Percentiles rank a stretch among this genome's conserved stretches.
phyloP scores from a whole-genome alignment of 2,888 invertebrate genomes.

The Metellina segmentata region DNA sequence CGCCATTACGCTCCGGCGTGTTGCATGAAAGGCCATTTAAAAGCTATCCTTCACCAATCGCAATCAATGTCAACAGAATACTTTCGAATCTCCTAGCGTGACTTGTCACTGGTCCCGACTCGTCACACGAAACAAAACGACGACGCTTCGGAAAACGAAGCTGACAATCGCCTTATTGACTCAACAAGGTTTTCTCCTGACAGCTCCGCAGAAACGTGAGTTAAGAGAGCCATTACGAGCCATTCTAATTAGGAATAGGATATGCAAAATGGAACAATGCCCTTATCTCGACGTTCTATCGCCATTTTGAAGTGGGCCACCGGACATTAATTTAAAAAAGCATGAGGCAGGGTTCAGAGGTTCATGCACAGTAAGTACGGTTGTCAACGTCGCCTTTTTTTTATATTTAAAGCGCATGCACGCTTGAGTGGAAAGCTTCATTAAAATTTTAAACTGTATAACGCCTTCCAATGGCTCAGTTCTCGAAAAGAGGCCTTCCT shows the following conservation, averaged over 20 bases:
- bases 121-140: too few relatives aligned
- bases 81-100: conserved; percentile 27
- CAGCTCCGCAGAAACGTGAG: conserved; percentile 38
- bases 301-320: conserved; percentile 21
- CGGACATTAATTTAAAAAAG: conserved; percentile 28
- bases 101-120: conserved; percentile 1
- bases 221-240: conserved; percentile 29
- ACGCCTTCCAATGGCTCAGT: too few relatives aligned
- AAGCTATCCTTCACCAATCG: conserved; percentile 15
- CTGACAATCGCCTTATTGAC: too few relatives aligned
- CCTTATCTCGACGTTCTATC: conserved; percentile 44
- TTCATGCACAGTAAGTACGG: background rate
- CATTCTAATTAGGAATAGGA: conserved; percentile 34
- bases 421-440: background rate
- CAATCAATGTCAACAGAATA: conserved; percentile 38
- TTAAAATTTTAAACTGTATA: too few relatives aligned
- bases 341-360: too few relatives aligned
- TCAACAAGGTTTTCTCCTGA: conserved; percentile 29
- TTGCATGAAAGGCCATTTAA: too few relatives aligned
- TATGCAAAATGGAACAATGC: conserved; percentile 49
- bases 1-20: too few relatives aligned
- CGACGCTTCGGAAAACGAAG: too few relatives aligned
- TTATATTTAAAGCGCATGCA: background rate
- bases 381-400: background rate
- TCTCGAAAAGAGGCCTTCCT: too few relatives aligned